Evolutionary conservation across 2,113 vertebrate species (phyloP).

Genomic region (Solea solea): DNA sequence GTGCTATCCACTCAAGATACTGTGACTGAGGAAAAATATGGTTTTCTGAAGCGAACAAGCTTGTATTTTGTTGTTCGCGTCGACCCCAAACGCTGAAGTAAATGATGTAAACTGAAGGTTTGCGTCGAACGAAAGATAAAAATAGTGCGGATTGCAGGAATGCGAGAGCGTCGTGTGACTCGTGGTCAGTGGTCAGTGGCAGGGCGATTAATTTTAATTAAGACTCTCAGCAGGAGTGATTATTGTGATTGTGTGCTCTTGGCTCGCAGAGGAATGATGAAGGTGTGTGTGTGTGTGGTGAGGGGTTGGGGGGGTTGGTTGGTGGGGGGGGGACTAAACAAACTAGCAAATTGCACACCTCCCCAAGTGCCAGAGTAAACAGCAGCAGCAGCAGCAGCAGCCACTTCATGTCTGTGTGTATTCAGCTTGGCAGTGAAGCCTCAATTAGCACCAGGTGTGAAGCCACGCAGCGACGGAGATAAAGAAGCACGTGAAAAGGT

Average conservation of each 20-base stretch:
- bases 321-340: conserved; percentile 60
- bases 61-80: no score
- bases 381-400: conserved; percentile 42
- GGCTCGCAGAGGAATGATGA: conserved; percentile 46
- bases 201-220: conserved; percentile 58
- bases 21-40: no score
- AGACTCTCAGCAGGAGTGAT: conserved; percentile 62
- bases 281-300: background rate
- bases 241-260: conserved; percentile 68
- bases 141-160: conserved; percentile 1
- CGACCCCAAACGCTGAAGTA: no score
- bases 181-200: conserved; percentile 35
- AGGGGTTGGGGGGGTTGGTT: conserved; percentile 4
- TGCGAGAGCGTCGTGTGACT: conserved; percentile 23
- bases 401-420: conserved; percentile 67
- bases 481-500: conserved; percentile 47
- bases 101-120: no score
- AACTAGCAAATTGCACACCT: conserved; percentile 75
- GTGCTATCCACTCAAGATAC: no score
- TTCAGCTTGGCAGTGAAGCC: conserved; percentile 66
- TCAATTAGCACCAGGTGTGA: conserved; percentile 75
- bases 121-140: background rate
- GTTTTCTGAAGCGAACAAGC: no score
- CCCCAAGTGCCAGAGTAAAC: conserved; percentile 74
- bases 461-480: conserved; percentile 56